phyloP scores from a whole-genome alignment of 2,113 vertebrate genomes.

The Hoplias malabaricus region DNA sequence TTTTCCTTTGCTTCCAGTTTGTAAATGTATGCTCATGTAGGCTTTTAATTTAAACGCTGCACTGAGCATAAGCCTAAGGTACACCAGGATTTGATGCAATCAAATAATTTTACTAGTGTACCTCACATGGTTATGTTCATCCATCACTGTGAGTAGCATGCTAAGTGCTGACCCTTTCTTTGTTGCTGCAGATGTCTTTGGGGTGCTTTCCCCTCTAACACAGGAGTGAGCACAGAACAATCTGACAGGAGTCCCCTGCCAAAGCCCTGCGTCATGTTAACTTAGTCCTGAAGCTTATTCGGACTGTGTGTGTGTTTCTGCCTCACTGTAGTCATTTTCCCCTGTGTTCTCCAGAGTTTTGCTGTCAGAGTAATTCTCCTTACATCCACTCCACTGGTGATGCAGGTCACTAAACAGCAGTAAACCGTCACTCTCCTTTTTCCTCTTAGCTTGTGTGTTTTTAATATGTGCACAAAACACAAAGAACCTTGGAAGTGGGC shows the following conservation, averaged over 20 bases:
- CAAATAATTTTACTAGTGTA: background rate
- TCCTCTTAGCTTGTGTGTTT: background rate
- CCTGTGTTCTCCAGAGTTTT: slow-evolving; percentile 18
- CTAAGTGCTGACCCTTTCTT: background rate
- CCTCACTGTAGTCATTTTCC: slow-evolving; percentile 5
- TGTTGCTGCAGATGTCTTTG: background rate
- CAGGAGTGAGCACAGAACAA: slow-evolving; percentile 11
- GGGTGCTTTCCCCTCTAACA: slow-evolving; percentile 13
- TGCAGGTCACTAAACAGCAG: background rate
- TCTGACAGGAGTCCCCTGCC: slow-evolving; percentile 30
- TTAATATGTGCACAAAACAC: background rate
- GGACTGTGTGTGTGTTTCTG: slow-evolving; percentile 16
- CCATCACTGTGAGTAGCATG: background rate
- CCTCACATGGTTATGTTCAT: background rate
- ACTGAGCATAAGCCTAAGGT: background rate
- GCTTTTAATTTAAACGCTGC: background rate
- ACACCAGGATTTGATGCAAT: background rate
- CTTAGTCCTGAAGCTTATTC: slow-evolving; percentile 25
- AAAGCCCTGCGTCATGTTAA: slow-evolving; percentile 23
- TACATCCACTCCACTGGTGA: background rate
- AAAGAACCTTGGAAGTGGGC: too few species aligned
- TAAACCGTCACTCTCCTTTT: background rate
- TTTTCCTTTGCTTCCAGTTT: background rate
- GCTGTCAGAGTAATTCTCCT: slow-evolving; percentile 20
- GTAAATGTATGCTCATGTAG: background rate